phyloP scores from a whole-genome alignment of 2,888 invertebrate genomes.

The Craniophora ligustri region DNA sequence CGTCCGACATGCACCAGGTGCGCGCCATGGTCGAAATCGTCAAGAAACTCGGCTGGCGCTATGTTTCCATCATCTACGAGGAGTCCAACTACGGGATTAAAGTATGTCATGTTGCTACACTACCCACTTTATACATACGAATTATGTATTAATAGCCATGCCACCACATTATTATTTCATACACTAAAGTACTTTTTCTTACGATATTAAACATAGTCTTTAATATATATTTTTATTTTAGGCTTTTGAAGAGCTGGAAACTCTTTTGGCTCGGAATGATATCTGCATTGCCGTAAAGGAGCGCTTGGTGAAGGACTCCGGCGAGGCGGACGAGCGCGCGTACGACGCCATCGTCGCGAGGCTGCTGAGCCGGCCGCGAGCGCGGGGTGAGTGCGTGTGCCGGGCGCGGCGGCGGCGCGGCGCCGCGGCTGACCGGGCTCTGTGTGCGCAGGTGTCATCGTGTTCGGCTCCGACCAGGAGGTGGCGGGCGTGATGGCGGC shows the following conservation, averaged over 20 bases:
- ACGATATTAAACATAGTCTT: not conserved
- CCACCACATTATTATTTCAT: no score
- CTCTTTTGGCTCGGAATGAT: slow-evolving; percentile 93
- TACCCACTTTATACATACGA: no score
- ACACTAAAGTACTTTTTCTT: not conserved
- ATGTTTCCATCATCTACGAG: slow-evolving; percentile 98
- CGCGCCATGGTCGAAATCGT: slow-evolving; percentile 98
- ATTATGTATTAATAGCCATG: no score
- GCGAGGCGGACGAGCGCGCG: slow-evolving; percentile 95
- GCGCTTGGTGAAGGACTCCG: slow-evolving; percentile 97
- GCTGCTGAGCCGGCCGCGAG: slow-evolving; percentile 94
- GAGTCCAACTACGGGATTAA: slow-evolving; percentile 98
- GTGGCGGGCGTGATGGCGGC: slow-evolving; percentile 98
- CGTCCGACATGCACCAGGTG: slow-evolving; percentile 97
- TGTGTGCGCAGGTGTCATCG: slow-evolving; percentile 93
- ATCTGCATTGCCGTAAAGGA: slow-evolving; percentile 98
- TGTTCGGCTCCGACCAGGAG: slow-evolving; percentile 98
- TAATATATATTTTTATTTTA: slow-evolving; percentile 64
- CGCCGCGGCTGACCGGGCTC: not conserved
- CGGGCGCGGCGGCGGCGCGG: slow-evolving; percentile 96
- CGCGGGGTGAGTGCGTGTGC: slow-evolving; percentile 93
- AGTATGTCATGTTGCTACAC: no score
- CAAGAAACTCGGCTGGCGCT: slow-evolving; percentile 95
- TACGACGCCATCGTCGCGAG: slow-evolving; percentile 96
- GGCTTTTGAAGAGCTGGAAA: slow-evolving; percentile 98